Evolutionary conservation across 2,888 invertebrate species (phyloP).

Genomic region (Phalera bucephala): DNA sequence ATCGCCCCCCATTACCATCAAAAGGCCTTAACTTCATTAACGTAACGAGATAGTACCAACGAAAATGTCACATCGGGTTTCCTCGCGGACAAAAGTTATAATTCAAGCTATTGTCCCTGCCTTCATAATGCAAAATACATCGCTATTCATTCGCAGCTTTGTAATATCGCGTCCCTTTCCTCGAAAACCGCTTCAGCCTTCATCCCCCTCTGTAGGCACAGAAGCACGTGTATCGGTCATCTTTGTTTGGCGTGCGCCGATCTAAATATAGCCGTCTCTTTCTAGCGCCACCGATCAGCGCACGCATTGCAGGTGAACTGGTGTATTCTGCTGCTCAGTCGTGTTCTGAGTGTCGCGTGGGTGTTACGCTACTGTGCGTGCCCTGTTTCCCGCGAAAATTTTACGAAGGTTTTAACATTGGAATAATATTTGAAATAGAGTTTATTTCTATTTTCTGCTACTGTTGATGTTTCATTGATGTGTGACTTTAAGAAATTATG

Average conservation of each 20-base stretch:
- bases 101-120: constrained; percentile 57
- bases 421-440: constrained; percentile 19
- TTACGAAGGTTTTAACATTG: constrained; percentile 37
- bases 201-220: constrained; percentile 45
- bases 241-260: constrained; percentile 37
- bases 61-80: constrained; percentile 53
- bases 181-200: constrained; percentile 63
- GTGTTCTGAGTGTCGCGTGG: constrained; percentile 55
- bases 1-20: constrained; percentile 22
- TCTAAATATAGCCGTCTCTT: constrained; percentile 36
- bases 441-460: constrained; percentile 24
- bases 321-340: constrained; percentile 52
- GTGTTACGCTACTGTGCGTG: constrained; percentile 48
- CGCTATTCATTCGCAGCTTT: constrained; percentile 70
- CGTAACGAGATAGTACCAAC: constrained; percentile 39
- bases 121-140: constrained; percentile 69
- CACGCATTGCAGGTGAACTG: constrained; percentile 80
- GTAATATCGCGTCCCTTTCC: constrained; percentile 68
- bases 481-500: constrained; percentile 53
- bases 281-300: constrained; percentile 63
- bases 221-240: constrained; percentile 68
- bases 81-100: constrained; percentile 58
- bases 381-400: constrained; percentile 75
- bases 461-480: constrained; percentile 47
- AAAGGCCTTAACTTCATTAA: constrained; percentile 44